A percentile compares a stretch with the other conserved stretches of the same genome.
These are phyloP conservation scores for Protula sp. DNA, from an alignment of 2,888 invertebrate genomes.

Conservation along the genomic window DNA sequence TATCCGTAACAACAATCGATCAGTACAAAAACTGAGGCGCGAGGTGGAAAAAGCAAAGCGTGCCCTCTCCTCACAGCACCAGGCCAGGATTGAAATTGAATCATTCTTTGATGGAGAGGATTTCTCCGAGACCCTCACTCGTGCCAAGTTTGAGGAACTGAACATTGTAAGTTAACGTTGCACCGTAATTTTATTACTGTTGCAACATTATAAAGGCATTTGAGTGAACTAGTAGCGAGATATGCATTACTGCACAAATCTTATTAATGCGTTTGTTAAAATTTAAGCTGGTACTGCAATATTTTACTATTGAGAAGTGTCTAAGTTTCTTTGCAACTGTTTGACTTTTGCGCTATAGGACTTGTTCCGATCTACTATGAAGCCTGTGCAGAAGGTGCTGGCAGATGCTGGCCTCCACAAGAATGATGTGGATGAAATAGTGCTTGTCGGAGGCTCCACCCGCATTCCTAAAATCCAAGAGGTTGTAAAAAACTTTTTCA, in stretches of 20 bases:
- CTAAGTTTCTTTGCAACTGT: no score
- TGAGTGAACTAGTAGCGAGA: no score
- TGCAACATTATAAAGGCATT: no score
- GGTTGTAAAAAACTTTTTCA: constrained; percentile 69
- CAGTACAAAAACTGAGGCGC: constrained; percentile 90
- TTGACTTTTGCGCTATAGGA: no score
- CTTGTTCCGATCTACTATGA: constrained; percentile 76
- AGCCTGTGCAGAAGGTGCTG: constrained; percentile 90
- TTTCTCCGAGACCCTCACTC: constrained; percentile 94
- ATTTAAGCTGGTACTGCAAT: no score
- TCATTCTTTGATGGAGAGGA: constrained; percentile 97
- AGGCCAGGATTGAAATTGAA: constrained; percentile 97
- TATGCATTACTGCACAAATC: no score
- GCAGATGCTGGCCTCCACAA: constrained; percentile 99
- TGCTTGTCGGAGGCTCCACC: constrained; percentile 96
- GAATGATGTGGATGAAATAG: constrained; percentile 96
- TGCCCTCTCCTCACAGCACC: constrained; percentile 88
- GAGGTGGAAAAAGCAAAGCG: constrained; percentile 98
- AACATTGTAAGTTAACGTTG: constrained; percentile 71
- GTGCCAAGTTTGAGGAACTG: constrained; percentile 97
- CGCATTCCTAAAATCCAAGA: constrained; percentile 93
- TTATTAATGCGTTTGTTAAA: no score
- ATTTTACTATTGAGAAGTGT: no score
- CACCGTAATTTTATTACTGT: no score
- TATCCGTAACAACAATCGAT: constrained; percentile 85